These are phyloP conservation scores for Limanda limanda DNA, from an alignment of 2,113 vertebrate species.

Conservation along the genomic window DNA sequence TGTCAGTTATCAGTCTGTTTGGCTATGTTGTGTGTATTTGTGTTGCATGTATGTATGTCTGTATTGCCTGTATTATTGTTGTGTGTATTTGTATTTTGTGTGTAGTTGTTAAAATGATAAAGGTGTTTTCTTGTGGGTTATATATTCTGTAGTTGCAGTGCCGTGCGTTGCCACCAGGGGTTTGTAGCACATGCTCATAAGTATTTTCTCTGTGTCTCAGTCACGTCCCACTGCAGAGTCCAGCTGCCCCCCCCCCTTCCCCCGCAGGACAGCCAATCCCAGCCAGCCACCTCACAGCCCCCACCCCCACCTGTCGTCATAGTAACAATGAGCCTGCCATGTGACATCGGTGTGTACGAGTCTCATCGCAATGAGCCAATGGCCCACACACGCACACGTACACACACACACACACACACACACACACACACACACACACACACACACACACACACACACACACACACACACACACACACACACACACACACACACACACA, in stretches of 20 bases:
- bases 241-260: constrained; percentile 79
- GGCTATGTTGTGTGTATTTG: too few relatives aligned
- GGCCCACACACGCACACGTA: constrained; percentile 3
- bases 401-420: background rate
- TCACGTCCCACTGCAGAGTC: constrained; percentile 84
- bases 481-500: background rate
- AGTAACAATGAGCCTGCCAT: constrained; percentile 64
- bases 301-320: constrained; percentile 50
- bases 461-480: constrained; percentile 7
- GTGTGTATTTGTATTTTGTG: too few relatives aligned
- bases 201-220: constrained; percentile 34
- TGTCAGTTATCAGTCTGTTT: too few relatives aligned
- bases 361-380: constrained; percentile 11
- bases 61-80: too few relatives aligned
- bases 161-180: background rate
- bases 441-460: constrained; percentile 1
- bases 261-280: constrained; percentile 65
- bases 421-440: constrained; percentile 1
- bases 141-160: background rate
- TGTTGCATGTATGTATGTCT: too few relatives aligned
- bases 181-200: background rate
- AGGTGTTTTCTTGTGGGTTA: background rate
- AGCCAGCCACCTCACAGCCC: constrained; percentile 52
- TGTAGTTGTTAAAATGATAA: too few relatives aligned
- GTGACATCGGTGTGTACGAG: constrained; percentile 49